Base-by-base conservation (phyloP, 2,113 vertebrate species). In the Ceratotherium simum region DNA sequence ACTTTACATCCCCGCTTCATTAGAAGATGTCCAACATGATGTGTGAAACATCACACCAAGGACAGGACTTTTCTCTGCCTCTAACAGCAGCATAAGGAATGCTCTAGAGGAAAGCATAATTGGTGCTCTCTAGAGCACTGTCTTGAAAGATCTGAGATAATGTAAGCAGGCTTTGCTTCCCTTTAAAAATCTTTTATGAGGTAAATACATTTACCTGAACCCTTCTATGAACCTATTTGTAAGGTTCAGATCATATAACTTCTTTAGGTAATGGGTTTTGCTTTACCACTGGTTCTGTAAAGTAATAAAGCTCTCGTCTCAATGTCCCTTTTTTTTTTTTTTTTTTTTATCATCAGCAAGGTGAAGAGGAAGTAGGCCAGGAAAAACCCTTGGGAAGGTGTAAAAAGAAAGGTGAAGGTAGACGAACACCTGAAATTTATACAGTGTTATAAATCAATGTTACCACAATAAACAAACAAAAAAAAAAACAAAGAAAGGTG, bases 231-330 rank as follows among this genome's bases (percentile, higher is more conserved):
- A 79, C 3, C 48, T 87, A 79, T 48, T 6, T 96, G 33, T 54
- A 83, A 95, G 70, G 33, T 60, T 97, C 39, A 62, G 51, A 84
- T 73, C 93, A 94, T 14, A 86, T 8, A 83, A 81, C 36, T 70
- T 87, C 65, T 90, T 89, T 56, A 94, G 58, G 33, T 31, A 64
- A 73, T 51, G n/a, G 16, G 20, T 62, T 94, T 88, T 82, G 39
- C 58, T 95, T 92, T 88, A 67, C n/a, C 42, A 82, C 5, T 9
- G 46, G 48, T 48, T 96, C 48, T 91, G 7, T 73, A 65, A 78
- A 72, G 90, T 79, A 64, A 62, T 48, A 69, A 96, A 93, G 29
- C 36, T 94, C 76, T 96, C 29, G 36, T 94, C 62, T 89, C 72
- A 85, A 48, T 67, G 46, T 76, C 16, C 56, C n/a, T 80, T 5